Conservation (phyloP, 2,888 invertebrate genomes). For the Siphlonurus alternatus region DNA sequence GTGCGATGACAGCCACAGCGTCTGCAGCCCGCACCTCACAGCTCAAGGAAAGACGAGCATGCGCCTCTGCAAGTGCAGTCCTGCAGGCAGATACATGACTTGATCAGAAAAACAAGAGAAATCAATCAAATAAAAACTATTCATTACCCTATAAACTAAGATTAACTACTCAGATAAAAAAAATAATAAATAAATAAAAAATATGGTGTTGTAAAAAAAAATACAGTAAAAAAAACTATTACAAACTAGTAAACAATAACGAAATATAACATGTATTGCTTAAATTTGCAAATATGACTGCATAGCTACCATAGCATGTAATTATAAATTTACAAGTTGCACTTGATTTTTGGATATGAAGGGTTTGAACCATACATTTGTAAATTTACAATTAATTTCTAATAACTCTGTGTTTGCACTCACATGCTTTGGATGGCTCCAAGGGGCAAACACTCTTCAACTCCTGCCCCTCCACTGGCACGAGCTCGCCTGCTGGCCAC, state of each 20-base stretch:
- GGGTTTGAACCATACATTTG: no score
- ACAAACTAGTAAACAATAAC: no score
- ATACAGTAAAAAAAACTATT: no score
- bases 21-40: slow-evolving; percentile 18
- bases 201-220: no score
- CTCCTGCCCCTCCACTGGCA: slow-evolving; percentile 14
- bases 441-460: slow-evolving; percentile 20
- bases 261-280: no score
- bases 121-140: not conserved
- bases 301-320: no score
- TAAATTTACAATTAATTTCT: not conserved
- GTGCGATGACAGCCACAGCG: slow-evolving; percentile 18
- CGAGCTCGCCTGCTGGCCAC: slow-evolving; percentile 26
- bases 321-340: not conserved
- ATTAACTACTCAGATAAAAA: no score
- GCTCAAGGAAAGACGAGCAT: slow-evolving; percentile 20
- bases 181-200: no score
- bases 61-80: slow-evolving; percentile 19
- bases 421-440: slow-evolving; percentile 21
- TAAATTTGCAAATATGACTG: no score
- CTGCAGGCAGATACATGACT: slow-evolving; percentile 16
- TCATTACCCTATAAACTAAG: no score
- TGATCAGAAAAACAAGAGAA: not conserved
- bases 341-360: no score
- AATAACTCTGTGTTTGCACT: no score